A percentile compares a stretch with the other conserved stretches of the same genome.
Evolutionary conservation across 1,140 invertebrate genomes (phyloP).

Genomic region (Theocolax elegans): DNA sequence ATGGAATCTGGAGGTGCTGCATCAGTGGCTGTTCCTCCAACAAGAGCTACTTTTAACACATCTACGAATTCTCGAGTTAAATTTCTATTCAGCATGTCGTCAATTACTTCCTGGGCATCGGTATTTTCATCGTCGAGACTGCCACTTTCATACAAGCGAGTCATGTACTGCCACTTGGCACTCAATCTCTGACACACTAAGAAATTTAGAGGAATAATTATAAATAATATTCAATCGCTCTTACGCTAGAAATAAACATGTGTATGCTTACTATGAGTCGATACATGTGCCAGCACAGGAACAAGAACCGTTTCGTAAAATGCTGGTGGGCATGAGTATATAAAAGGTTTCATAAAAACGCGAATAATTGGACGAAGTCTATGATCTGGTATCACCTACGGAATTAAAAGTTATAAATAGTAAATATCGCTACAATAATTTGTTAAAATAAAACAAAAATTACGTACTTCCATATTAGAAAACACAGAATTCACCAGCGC

Average conservation of each 20-base stretch:
- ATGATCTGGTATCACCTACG: constrained; percentile 82
- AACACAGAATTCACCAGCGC: constrained; percentile 75
- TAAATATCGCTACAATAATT: too few species aligned
- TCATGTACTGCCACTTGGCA: constrained; percentile 82
- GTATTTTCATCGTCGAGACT: constrained; percentile 80
- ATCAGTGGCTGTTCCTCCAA: constrained; percentile 67
- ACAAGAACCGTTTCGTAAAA: constrained; percentile 80
- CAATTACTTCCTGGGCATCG: constrained; percentile 87
- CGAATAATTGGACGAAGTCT: constrained; percentile 84
- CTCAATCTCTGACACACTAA: constrained; percentile 81
- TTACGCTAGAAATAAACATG: too few species aligned
- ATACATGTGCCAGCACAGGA: constrained; percentile 80
- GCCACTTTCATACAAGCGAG: constrained; percentile 79
- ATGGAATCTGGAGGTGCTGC: constrained; percentile 69
- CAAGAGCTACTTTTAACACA: constrained; percentile 77
- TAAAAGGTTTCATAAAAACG: constrained; percentile 86
- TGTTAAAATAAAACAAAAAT: too few species aligned
- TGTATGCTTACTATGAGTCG: constrained; percentile 77
- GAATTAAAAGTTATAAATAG: constrained; percentile 17
- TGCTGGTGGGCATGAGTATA: constrained; percentile 83
- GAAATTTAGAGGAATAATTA: too few species aligned
- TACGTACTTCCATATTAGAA: constrained; percentile 74
- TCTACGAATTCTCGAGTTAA: constrained; percentile 90
- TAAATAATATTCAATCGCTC: too few species aligned
- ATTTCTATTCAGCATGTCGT: constrained; percentile 87